Evolutionary conservation across 2,113 vertebrate genomes (phyloP), one percentile per base, ranked within the genome.

Genomic region (Orycteropus afer): DNA sequence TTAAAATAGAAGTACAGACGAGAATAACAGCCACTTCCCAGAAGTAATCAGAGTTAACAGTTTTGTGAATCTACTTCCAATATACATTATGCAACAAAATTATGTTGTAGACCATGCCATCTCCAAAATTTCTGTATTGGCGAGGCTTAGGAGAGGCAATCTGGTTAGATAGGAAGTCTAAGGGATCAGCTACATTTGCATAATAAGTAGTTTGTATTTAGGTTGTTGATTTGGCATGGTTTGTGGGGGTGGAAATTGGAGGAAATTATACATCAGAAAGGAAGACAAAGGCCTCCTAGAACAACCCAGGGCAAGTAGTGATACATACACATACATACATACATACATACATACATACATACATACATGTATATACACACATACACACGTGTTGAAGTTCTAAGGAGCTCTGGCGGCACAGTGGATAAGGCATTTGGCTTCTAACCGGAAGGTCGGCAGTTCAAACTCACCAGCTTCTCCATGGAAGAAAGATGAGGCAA

Each of bases 1-100:
- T 89, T 94, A 91, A 93, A 95, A 89, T 89, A 27, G 84, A 97
- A 91, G 23, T 79, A 82, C 15, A 51, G 42, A 90, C 92, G 42
- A 23, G 7, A 42, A 51, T 59, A 45, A 47, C 7, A 79, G 73
- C 71, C 11, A 59, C 12, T 96, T 22, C 65, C 23, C n/a, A 40
- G 81, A 94, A 93, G 27, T 71, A 63, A 83, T 77, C 40, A 49
- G 20, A 29, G 63, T 83, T 81, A 84, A 86, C 47, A 89, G 69
- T 27, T 82, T 83, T 77, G 69, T 40, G 51, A 65, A 15, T 90
- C n/a, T 85, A 79, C 37, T 90, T 92, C 65, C 77, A 73, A 47
- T 49, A 82, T 55, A 29, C 29, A 29, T 49, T 27, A 61, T 22
- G 51, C 40, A 89, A 59, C 7, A 78, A 40, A 47, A 74, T 71